phyloP scores from a whole-genome alignment of 1,140 invertebrate species.

The Drosophila orosa region DNA sequence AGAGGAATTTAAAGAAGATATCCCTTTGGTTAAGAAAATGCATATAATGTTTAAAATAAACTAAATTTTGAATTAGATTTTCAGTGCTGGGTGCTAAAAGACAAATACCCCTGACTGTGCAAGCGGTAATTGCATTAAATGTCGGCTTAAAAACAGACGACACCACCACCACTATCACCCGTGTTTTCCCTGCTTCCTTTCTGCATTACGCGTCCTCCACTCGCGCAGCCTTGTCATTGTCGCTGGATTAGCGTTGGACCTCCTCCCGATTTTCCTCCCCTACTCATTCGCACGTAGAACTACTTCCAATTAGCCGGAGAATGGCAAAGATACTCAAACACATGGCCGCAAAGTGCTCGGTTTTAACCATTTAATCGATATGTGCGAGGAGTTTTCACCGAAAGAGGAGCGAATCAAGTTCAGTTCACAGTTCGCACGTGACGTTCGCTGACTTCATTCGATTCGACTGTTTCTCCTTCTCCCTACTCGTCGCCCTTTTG shows the following conservation, averaged over 20 bases:
- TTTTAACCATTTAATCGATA: conserved; percentile 75
- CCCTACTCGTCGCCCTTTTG: not conserved
- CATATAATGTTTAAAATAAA: not conserved
- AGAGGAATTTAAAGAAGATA: not conserved
- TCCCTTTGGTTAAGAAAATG: not conserved
- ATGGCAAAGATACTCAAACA: conserved; percentile 19
- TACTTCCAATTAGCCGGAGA: conserved; percentile 67
- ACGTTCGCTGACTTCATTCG: conserved; percentile 39
- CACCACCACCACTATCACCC: not conserved
- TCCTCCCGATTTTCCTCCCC: conserved; percentile 5
- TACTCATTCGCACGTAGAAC: conserved; percentile 28
- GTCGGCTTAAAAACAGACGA: conserved; percentile 71
- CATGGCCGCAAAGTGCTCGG: conserved; percentile 44
- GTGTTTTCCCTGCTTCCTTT: conserved; percentile 7
- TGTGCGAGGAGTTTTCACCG: conserved; percentile 27
- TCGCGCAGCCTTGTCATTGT: conserved; percentile 60
- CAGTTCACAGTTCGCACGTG: conserved; percentile 37
- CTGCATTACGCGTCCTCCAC: conserved; percentile 17
- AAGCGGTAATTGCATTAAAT: conserved; percentile 81
- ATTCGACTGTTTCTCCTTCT: conserved; percentile 1
- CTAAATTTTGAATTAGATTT: not conserved
- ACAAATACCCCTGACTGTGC: conserved; percentile 47
- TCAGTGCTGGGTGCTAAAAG: conserved; percentile 33
- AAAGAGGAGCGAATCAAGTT: conserved; percentile 38
- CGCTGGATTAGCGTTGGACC: conserved; percentile 60